Conservation (phyloP, 2,888 invertebrate genomes). For the Cosmia trapezina region DNA sequence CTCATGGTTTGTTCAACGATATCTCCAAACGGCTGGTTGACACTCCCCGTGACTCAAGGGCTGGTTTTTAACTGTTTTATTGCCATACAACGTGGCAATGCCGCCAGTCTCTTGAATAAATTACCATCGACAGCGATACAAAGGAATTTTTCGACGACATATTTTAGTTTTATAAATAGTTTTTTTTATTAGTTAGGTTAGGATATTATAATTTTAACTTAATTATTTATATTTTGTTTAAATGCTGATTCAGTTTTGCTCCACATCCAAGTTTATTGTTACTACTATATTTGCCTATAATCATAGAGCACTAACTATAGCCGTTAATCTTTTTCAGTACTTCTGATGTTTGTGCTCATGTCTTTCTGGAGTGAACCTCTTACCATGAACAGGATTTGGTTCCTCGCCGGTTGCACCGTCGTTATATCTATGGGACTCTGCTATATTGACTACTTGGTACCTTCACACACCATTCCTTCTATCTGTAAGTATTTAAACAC, state of each 20-base stretch:
- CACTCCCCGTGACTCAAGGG: too few species aligned
- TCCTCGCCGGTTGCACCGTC: slow-evolving; percentile 76
- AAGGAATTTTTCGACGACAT: too few species aligned
- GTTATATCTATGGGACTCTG: slow-evolving; percentile 81
- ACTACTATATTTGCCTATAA: neutral
- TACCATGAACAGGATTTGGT: slow-evolving; percentile 79
- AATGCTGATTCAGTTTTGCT: neutral
- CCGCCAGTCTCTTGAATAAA: too few species aligned
- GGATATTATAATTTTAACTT: too few species aligned
- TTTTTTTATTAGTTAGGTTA: too few species aligned
- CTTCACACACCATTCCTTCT: slow-evolving; percentile 80
- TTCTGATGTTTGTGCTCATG: slow-evolving; percentile 79
- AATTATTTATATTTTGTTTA: too few species aligned
- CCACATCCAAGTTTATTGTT: neutral
- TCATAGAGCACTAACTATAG: neutral
- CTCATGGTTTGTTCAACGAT: too few species aligned
- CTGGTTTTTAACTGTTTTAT: too few species aligned
- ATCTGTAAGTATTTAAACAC: slow-evolving; percentile 75
- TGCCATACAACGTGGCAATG: too few species aligned
- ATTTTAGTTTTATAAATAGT: too few species aligned
- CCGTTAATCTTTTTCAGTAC: slow-evolving; percentile 72
- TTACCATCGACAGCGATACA: too few species aligned
- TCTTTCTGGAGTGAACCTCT: slow-evolving; percentile 85
- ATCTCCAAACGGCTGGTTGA: too few species aligned
- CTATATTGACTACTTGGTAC: slow-evolving; percentile 81